Base-by-base conservation (phyloP, 2,888 invertebrate species). In the Tenthredo livida region DNA sequence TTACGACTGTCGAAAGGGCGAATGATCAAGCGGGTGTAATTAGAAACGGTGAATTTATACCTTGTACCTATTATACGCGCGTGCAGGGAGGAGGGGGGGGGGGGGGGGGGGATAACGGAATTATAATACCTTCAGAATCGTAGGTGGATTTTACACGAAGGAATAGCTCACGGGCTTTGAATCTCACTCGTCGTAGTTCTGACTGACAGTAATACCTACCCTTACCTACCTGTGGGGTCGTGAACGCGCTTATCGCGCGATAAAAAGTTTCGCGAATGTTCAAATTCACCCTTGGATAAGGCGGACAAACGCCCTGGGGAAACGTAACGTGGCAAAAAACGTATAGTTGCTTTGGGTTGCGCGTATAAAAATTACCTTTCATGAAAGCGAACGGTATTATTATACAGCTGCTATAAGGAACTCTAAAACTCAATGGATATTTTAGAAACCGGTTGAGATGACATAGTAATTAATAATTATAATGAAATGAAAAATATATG, bases 231-330 rank as follows among this genome's bases (percentile, higher is more conserved):
- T 40, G 80, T 61, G 40, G 80, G 80, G 12, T 80, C 58, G 80
- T 61, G 61, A 80, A 61, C 80, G 37, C 80, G 80, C 80, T 61
- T 80, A 80, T 80, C 80, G 80, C 15, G 29, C 80, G 80, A 80
- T 80, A 80, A 80, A 80, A 80, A 80, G 58, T 80, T 80, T 80
- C 80, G 58, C 40, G 80, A 80, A 80, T 80, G 58, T 80, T 80
- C 61, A 80, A 80, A 80, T 80, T 80, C 50, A 80, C 54, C 50
- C 50, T 0, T 25, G 77, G 80, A 80, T 80, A 80, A 58, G 80
- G 40, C 37, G 61, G 37, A 21, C 37, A 40, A 33, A 47, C 47
- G 40, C 80, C 37, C 80, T 6, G 21, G 58, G 61, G 40, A n/a
- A 40, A 37, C 50, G 33, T 50, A 67, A 73, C 40, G 4, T 9